These are phyloP conservation scores for Dendrocopos noguchii DNA, from an alignment of 2,113 vertebrate species.

Conservation along the genomic window DNA sequence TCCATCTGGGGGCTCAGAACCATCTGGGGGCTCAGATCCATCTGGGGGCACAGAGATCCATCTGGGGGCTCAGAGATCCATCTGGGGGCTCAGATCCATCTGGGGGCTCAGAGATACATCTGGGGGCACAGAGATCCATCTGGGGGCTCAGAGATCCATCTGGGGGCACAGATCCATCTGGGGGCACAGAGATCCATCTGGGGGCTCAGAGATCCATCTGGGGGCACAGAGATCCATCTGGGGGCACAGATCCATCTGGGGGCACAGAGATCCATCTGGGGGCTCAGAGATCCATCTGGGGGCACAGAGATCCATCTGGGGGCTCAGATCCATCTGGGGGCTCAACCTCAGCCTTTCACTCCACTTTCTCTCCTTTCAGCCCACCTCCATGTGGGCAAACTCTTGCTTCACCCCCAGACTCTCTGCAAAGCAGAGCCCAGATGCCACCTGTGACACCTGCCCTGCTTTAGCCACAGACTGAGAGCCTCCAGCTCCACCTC, in stretches of 20 bases:
- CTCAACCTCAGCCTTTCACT: neutral
- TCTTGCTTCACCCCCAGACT: neutral
- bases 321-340: neutral
- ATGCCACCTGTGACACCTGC: neutral
- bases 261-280: too few relatives aligned
- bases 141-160: neutral
- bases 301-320: too few relatives aligned
- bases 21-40: too few relatives aligned
- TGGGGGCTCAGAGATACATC: neutral
- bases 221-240: too few relatives aligned
- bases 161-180: too few relatives aligned
- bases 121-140: too few relatives aligned
- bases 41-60: too few relatives aligned
- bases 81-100: neutral
- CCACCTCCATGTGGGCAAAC: fast-evolving
- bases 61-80: neutral
- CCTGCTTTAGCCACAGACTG: neutral
- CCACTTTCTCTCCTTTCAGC: neutral
- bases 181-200: too few relatives aligned
- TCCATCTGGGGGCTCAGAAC: neutral
- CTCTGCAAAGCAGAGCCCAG: neutral
- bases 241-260: too few relatives aligned
- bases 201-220: neutral
- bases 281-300: neutral
- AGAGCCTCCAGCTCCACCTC: neutral